These are phyloP conservation scores for Phyllostomus discolor DNA, from an alignment of 2,113 vertebrate species.

Conservation along the genomic window DNA sequence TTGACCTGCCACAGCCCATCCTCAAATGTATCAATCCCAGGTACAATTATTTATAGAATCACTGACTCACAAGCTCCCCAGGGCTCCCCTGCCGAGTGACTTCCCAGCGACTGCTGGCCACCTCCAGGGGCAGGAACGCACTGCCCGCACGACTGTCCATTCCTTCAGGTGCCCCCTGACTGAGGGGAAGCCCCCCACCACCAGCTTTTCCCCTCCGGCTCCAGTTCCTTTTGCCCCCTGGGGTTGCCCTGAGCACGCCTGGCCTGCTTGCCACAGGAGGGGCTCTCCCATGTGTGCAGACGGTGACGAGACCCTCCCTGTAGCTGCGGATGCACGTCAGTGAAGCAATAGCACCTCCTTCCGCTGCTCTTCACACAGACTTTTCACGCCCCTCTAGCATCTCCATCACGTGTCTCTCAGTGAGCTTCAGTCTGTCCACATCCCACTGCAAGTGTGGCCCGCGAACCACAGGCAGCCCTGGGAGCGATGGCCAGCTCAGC, in stretches of 20 bases:
- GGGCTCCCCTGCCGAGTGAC: not conserved
- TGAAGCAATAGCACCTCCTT: not conserved
- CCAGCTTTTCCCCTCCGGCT: not conserved
- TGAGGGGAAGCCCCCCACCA: not conserved
- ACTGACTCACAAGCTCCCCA: slow-evolving; percentile 50
- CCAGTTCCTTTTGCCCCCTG: not conserved
- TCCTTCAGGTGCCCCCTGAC: not conserved
- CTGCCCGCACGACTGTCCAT: rapidly evolving
- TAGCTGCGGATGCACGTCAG: not conserved
- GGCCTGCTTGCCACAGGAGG: not conserved
- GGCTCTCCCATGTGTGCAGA: not conserved
- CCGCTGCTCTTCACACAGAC: not conserved
- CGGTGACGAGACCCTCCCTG: rapidly evolving
- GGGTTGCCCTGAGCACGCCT: not conserved
- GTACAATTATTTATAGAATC: slow-evolving; percentile 64
- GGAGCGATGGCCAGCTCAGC: not conserved
- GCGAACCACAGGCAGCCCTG: not conserved
- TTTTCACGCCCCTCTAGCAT: not conserved
- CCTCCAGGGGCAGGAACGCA: not conserved
- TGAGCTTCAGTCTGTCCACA: not conserved
- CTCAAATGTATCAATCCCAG: slow-evolving; percentile 66
- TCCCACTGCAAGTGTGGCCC: not conserved
- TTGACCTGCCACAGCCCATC: slow-evolving; percentile 71
- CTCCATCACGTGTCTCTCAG: not conserved
- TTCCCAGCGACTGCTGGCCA: not conserved